phyloP scores from a whole-genome alignment of 2,113 vertebrate species.

The Stigmatopora nigra region DNA sequence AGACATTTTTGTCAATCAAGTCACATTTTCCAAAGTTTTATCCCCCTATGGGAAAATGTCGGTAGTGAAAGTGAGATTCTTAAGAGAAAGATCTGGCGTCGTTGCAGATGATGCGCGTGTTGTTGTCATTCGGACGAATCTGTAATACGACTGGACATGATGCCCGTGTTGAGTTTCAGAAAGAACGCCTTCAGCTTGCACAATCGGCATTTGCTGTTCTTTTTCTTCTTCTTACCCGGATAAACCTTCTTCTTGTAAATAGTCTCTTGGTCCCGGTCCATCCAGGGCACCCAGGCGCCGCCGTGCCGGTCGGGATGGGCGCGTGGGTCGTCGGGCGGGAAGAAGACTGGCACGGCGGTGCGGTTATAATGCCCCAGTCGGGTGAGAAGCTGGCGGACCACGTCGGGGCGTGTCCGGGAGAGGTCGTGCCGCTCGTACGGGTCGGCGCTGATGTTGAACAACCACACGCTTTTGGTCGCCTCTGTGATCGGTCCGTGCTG shows the following conservation, averaged over 20 bases:
- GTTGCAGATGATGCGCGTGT: neutral
- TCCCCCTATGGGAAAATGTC: too few relatives aligned
- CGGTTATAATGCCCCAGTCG: constrained; percentile 80
- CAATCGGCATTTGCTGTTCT: constrained; percentile 75
- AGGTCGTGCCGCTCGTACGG: constrained; percentile 84
- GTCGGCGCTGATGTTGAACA: constrained; percentile 90
- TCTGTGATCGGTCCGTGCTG: neutral
- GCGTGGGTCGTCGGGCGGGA: constrained; percentile 83
- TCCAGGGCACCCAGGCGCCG: constrained; percentile 89
- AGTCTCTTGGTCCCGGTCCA: constrained; percentile 61
- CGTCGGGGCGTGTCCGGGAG: constrained; percentile 71
- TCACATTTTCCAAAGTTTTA: too few relatives aligned
- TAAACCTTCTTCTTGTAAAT: constrained; percentile 62
- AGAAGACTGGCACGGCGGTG: constrained; percentile 82
- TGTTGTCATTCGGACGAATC: neutral
- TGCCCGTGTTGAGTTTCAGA: constrained; percentile 81
- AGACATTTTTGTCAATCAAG: too few relatives aligned
- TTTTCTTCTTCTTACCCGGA: constrained; percentile 54
- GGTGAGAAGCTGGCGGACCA: constrained; percentile 77
- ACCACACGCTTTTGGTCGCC: constrained; percentile 73
- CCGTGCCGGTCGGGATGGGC: constrained; percentile 79
- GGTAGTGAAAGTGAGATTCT: too few relatives aligned
- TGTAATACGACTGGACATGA: constrained; percentile 87
- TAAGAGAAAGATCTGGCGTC: too few relatives aligned
- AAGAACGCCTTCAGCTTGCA: constrained; percentile 86